Evolutionary conservation across 92 coral and sea anemone genomes (phyloP).

Genomic region (Ricordea florida): DNA sequence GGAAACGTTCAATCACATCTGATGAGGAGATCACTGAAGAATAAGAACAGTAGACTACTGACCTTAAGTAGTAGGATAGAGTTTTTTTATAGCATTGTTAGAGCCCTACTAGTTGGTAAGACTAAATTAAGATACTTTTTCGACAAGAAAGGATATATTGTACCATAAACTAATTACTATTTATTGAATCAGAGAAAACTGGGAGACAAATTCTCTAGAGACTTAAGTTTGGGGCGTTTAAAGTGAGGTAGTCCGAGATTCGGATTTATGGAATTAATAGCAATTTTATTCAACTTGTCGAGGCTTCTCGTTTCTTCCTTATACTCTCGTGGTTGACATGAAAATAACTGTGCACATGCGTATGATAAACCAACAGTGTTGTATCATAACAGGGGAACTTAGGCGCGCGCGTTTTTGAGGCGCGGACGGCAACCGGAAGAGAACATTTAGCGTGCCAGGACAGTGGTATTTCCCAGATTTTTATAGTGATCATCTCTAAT

Average conservation of each 20-base stretch:
- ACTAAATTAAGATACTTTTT: slow-evolving; percentile 47
- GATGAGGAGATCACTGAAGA: not conserved
- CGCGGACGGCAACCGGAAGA: no score
- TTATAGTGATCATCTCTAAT: no score
- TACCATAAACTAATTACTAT: slow-evolving; percentile 22
- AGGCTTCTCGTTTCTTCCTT: no score
- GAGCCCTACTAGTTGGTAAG: slow-evolving; percentile 24
- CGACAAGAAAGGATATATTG: slow-evolving; percentile 36
- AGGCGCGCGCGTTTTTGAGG: no score
- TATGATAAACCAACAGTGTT: no score
- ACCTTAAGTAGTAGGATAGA: slow-evolving; percentile 6
- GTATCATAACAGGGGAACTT: no score
- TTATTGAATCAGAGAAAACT: slow-evolving; percentile 28
- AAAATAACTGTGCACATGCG: no score
- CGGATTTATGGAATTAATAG: slow-evolving; percentile 12
- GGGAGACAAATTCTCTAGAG: not conserved
- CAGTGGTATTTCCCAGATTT: no score
- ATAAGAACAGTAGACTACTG: not conserved
- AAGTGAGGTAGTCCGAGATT: not conserved
- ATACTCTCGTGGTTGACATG: no score
- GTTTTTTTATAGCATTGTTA: slow-evolving; percentile 16
- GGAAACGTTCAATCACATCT: no score
- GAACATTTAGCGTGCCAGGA: no score
- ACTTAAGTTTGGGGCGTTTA: slow-evolving; percentile 9
- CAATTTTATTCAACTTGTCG: not conserved